Evolutionary conservation across 2,113 vertebrate genomes (phyloP).

Genomic region (Amazona vittata): DNA sequence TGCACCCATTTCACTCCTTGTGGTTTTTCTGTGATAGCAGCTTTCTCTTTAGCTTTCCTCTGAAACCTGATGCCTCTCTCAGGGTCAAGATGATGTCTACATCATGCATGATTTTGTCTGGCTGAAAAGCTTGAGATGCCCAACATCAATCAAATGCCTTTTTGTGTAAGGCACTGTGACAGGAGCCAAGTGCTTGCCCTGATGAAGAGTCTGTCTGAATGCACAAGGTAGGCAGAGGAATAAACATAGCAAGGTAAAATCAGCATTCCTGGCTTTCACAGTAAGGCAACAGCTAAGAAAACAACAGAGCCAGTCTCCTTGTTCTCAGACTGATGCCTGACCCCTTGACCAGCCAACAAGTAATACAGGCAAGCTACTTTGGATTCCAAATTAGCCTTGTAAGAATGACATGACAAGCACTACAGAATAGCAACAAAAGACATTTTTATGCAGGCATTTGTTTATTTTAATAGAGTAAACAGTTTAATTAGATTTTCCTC

Average conservation of each 20-base stretch:
- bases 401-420: background rate
- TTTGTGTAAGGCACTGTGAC: background rate
- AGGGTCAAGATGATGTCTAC: background rate
- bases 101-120: background rate
- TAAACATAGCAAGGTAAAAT: background rate
- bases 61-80: background rate
- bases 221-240: background rate
- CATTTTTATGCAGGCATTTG: conserved; percentile 26
- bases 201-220: background rate
- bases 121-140: background rate
- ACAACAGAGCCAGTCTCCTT: background rate
- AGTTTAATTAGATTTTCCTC: conserved; percentile 55
- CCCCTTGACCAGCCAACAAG: background rate
- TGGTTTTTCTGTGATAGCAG: background rate
- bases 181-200: background rate
- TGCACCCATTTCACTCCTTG: background rate
- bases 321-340: background rate
- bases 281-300: background rate
- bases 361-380: background rate
- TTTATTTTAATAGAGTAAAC: conserved; percentile 31
- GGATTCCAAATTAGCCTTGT: background rate
- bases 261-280: background rate
- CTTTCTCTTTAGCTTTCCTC: background rate
- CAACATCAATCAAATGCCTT: background rate
- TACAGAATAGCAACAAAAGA: background rate